Conservation (phyloP, 1,140 invertebrate species). For the Tigriopus japonicus region DNA sequence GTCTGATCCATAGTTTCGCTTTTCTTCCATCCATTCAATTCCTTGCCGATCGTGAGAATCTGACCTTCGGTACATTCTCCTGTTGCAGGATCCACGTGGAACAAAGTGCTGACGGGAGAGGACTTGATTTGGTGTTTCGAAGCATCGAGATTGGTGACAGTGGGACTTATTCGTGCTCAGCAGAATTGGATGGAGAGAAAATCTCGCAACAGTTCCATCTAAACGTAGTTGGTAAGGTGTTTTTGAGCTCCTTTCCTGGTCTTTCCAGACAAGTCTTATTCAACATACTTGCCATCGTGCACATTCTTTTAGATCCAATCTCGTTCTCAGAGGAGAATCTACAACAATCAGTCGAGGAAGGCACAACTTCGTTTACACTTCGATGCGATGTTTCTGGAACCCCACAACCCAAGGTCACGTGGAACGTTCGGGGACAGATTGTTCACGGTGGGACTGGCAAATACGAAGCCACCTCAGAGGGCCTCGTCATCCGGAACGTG, state of each 20-base stretch:
- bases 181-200: not conserved
- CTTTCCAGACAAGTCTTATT: not conserved
- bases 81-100: slow-evolving; percentile 9
- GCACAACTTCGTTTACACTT: not conserved
- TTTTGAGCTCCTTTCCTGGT: not conserved
- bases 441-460: not conserved
- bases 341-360: slow-evolving; percentile 3
- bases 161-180: not conserved
- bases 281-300: no score
- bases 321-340: not conserved
- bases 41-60: no score
- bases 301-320: slow-evolving; percentile 5
- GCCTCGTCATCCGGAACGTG: slow-evolving; percentile 3
- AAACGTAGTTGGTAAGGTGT: slow-evolving; percentile 3
- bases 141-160: not conserved
- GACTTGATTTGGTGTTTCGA: slow-evolving; percentile 5
- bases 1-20: no score
- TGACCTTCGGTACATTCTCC: no score
- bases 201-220: not conserved
- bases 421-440: slow-evolving; percentile 4
- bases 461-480: not conserved
- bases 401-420: slow-evolving; percentile 5
- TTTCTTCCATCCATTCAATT: no score
- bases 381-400: slow-evolving; percentile 2
- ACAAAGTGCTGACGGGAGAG: slow-evolving; percentile 2